Conservation (phyloP, 2,113 vertebrate species). For the Rhombomys opimus region DNA sequence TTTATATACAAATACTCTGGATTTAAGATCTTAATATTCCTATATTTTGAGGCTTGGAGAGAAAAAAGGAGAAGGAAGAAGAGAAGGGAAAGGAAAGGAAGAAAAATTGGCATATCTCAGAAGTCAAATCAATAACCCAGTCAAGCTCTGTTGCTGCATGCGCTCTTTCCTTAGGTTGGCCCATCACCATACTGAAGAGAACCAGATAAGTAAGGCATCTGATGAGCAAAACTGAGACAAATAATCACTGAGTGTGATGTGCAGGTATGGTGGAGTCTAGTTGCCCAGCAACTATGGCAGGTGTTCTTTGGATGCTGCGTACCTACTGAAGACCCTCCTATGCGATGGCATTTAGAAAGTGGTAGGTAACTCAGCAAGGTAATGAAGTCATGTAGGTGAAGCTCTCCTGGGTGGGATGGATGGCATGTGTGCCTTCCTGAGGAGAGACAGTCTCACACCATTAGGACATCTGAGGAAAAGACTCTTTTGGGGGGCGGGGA, state of each 20-base stretch:
- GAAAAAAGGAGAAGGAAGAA: neutral
- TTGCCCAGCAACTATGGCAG: neutral
- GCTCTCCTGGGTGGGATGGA: neutral
- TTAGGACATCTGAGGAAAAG: neutral
- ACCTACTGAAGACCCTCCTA: neutral
- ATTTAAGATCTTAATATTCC: neutral
- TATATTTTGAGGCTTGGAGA: neutral
- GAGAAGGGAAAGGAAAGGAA: neutral
- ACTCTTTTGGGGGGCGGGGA: no score
- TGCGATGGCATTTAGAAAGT: neutral
- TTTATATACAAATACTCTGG: neutral
- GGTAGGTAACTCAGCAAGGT: neutral
- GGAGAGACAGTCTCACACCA: neutral
- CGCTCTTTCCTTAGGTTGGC: neutral
- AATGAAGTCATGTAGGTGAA: neutral
- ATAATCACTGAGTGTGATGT: neutral
- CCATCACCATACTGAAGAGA: neutral
- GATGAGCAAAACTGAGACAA: neutral
- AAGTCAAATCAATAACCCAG: constrained; percentile 7
- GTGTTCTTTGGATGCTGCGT: neutral
- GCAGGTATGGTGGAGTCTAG: neutral
- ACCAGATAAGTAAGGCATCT: neutral
- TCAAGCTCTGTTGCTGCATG: neutral
- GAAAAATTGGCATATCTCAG: neutral
- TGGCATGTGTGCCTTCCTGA: neutral